A percentile compares a stretch with the other conserved stretches of the same genome.
Evolutionary conservation across 2,888 invertebrate genomes (phyloP).

Genomic region (Xestia c-nigrum): DNA sequence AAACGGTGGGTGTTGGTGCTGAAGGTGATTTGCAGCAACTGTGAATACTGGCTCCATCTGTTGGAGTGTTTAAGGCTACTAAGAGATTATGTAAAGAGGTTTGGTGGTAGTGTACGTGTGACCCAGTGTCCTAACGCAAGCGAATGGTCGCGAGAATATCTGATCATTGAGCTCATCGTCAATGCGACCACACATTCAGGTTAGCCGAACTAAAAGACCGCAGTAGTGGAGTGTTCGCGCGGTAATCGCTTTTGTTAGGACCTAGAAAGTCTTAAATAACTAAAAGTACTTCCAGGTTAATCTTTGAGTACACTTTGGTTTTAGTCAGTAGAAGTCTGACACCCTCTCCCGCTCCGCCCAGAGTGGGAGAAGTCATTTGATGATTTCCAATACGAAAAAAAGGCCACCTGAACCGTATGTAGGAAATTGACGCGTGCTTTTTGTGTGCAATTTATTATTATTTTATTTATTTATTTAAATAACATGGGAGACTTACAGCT

Average conservation of each 20-base stretch:
- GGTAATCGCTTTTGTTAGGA: neutral
- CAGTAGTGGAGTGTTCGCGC: neutral
- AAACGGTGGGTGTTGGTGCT: constrained; percentile 70
- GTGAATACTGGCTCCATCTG: neutral
- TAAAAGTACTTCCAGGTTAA: neutral
- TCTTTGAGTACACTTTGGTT: neutral
- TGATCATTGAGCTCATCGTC: neutral
- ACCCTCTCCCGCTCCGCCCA: too few relatives aligned
- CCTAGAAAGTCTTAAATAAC: neutral
- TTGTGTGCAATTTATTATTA: neutral
- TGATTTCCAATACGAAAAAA: too few relatives aligned
- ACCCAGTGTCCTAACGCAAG: neutral
- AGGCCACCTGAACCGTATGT: neutral
- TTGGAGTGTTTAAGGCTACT: neutral
- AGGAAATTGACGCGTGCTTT: neutral
- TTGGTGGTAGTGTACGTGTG: neutral
- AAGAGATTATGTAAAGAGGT: neutral
- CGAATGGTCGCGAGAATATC: neutral
- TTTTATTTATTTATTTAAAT: too few relatives aligned
- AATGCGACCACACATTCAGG: neutral
- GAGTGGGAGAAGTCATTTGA: too few relatives aligned
- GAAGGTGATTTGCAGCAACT: constrained; percentile 57
- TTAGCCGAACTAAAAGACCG: neutral
- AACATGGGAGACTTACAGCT: too few relatives aligned
- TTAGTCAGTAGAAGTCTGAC: too few relatives aligned